phyloP scores from a whole-genome alignment of 2,797 vertebrate species.

The Platyrinchus mystaceus region DNA sequence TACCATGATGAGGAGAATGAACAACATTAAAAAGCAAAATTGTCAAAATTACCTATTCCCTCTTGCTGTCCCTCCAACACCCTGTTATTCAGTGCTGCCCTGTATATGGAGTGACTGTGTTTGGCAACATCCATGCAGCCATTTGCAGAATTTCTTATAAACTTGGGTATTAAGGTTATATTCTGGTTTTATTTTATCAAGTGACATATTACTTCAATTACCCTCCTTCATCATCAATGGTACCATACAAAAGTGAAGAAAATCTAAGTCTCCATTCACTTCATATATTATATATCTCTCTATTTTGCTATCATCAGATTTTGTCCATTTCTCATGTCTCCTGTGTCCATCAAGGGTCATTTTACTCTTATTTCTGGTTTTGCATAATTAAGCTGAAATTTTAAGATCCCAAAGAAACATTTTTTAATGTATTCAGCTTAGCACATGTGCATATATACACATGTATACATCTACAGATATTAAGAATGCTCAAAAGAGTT shows the following conservation, averaged over 20 bases:
- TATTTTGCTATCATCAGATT: neutral
- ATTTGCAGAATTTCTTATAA: neutral
- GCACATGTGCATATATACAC: too few relatives aligned
- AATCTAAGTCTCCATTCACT: neutral
- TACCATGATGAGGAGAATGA: neutral
- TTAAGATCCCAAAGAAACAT: neutral
- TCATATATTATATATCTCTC: neutral
- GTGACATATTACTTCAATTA: neutral
- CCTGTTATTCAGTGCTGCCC: neutral
- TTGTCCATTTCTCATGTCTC: neutral
- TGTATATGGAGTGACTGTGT: neutral
- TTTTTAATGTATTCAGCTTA: neutral
- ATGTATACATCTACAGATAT: neutral
- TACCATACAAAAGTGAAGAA: neutral
- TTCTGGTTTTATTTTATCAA: neutral
- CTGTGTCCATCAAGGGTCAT: neutral
- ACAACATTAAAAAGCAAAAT: neutral
- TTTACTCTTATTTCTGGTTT: neutral
- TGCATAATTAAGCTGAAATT: neutral
- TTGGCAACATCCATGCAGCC: neutral
- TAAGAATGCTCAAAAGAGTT: neutral
- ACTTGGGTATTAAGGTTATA: neutral
- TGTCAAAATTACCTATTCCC: neutral
- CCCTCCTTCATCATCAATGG: neutral
- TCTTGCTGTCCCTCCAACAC: neutral